Percentiles rank a stretch among this genome's conserved stretches.
Conservation (phyloP, 2,113 vertebrate genomes). For the Urocolius indicus region DNA sequence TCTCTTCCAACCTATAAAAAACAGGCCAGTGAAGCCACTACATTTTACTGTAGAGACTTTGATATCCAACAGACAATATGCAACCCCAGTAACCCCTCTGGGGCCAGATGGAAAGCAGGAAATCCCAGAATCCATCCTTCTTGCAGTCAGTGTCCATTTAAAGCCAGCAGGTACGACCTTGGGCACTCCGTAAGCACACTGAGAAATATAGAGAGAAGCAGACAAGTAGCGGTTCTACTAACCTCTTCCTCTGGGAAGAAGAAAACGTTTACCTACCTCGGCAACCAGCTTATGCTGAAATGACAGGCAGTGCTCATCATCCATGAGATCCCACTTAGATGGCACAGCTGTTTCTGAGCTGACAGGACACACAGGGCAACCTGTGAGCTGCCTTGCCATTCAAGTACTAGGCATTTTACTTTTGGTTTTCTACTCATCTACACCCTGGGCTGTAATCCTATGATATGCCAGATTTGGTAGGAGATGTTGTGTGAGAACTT, state of each 20-base stretch:
- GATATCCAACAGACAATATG: background rate
- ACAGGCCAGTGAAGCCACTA: background rate
- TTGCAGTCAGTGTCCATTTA: background rate
- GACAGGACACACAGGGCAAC: background rate
- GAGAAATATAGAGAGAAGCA: background rate
- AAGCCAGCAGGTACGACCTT: background rate
- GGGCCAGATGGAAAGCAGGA: background rate
- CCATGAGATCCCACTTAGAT: background rate
- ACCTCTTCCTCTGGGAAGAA: background rate
- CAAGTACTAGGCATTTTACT: background rate
- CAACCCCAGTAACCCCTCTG: background rate
- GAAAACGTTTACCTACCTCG: background rate
- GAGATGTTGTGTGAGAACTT: background rate
- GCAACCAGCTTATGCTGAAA: background rate
- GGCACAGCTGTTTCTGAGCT: background rate
- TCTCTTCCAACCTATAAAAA: conserved; percentile 50
- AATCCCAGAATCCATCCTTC: background rate
- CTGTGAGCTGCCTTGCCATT: background rate
- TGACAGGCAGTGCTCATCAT: background rate
- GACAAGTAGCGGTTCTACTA: background rate
- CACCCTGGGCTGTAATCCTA: background rate
- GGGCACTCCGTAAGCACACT: background rate
- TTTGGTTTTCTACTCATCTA: background rate
- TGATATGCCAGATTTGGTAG: background rate
- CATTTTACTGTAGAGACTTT: background rate